Evolutionary conservation across 2,113 vertebrate genomes (phyloP), one percentile per base, ranked within the genome.

Genomic region (Oxyura jamaicensis): DNA sequence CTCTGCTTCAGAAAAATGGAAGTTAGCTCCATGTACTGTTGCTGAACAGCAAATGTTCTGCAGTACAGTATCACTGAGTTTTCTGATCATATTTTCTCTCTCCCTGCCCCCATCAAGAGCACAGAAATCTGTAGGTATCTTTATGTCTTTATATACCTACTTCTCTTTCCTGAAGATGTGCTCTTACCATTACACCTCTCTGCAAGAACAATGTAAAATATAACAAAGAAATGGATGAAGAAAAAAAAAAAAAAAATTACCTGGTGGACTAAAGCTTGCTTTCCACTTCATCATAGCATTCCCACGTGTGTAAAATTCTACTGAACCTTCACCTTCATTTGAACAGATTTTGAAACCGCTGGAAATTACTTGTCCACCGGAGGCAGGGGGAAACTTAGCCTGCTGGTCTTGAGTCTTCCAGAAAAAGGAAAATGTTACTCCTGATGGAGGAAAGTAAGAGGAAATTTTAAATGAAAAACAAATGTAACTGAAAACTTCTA

Each of bases 361-460:
- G n/a, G 99, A 99, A 79, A 99, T 97, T 3, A 99, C 98, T 96
- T 98, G 98, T 4, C 99, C 99, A 33, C 99, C 98, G 8, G 98
- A 99, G 4, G 98, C 97, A 50, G 56, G 98, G 88, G 97, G 98
- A 88, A 88, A 42, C 4, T 95, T 93, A 3, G 86, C 63, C 53
- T 97, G 50, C 5, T 96, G 96, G 11, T 91, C 81, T 7, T 98
- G 97, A 52, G 98, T 99, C 97, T 99, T 99, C 99, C 99, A 99
- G 98, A 99, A 99, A 90, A 99, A 99, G 12, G 99, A 99, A 90
- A 99, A 99, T 0, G 99, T 99, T 65, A 99, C 98, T 35, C 99
- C 99, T 99, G 87, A 16, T n/a, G 26, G 68, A 71, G 80, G 46
- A 26, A 87, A 87, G 42, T 4, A 3, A 66, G 5, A 39, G 5